Base-by-base conservation (phyloP, 2,888 invertebrate species). In the Endotricha flammealis region DNA sequence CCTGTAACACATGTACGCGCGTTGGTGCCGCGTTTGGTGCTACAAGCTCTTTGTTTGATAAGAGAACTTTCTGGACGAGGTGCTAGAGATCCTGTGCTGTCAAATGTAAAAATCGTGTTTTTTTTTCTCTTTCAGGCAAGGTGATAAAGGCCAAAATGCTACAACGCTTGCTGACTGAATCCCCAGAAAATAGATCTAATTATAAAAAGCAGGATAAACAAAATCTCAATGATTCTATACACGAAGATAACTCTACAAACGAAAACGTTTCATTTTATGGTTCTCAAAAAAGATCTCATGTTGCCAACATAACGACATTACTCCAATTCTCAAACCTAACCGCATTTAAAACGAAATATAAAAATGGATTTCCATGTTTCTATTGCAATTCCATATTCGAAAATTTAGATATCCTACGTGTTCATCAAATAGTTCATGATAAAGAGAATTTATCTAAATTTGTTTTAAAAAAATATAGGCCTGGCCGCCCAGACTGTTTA, bases 281-380 rank as follows among this genome's bases (percentile, higher is more conserved):
- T 1, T 41, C 55, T 0, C 57, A 64, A 5, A 58, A 61, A 25
- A 17, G 50, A 2, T 55, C 55, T 0, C 53, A 58, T 8, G 52
- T 55, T 0, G 12, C 47, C 2, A 66, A 68, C 37, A 55, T 59
- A 3, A 25, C 53, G n/a, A 49, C 54, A 0, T 23, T 68, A 0
- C 43, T 68, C 3, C 48, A 65, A 20, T 42, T 39, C 29, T 66
- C 67, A 0, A 68, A 60, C 36, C 43, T 64, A 1, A 57, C 58
- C 2, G 60, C 62, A 0, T 67, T 68, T 36, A 62, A 59, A 38
- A 51, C 52, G 12, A 66, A 64, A 39, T 57, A 44, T 27, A 44
- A 50, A 1, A 44, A 46, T 1, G 66, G 65, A 0, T 68, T 52
- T 38, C 58, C 62, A 0, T 68, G 68, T 5, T 65, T 58, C 38